These are phyloP conservation scores for Nannobrachium achirus DNA, from an alignment of 2,113 vertebrate species.

Conservation along the genomic window DNA sequence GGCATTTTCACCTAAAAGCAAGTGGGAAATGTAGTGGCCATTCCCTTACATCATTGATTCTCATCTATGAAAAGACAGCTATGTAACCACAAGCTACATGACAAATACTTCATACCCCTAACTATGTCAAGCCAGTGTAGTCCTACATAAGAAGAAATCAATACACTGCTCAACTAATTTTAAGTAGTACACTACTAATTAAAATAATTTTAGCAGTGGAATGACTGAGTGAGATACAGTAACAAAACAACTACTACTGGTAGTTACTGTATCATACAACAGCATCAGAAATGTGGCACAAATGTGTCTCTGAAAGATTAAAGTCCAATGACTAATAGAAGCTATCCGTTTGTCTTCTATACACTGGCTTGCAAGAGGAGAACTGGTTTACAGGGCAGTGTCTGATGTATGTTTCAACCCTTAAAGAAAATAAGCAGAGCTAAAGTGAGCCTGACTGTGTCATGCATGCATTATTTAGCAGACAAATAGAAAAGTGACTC, in stretches of 20 bases:
- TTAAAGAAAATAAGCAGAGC: constrained; percentile 22
- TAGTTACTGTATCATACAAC: no score
- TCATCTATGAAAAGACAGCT: neutral
- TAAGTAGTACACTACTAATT: no score
- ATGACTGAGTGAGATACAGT: no score
- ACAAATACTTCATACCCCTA: neutral
- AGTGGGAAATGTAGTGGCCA: no score
- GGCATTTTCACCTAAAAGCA: no score
- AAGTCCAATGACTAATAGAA: no score
- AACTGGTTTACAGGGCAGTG: neutral
- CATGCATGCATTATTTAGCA: constrained; percentile 50
- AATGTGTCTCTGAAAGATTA: no score
- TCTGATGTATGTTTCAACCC: neutral
- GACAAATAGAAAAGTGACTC: constrained; percentile 56
- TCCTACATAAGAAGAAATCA: neutral
- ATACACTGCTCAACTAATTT: neutral
- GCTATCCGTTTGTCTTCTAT: no score
- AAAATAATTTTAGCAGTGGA: no score
- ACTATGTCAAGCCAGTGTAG: constrained; percentile 3
- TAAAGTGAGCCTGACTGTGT: constrained; percentile 16
- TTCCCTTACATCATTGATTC: neutral
- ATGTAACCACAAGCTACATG: neutral
- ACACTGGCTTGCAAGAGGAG: neutral
- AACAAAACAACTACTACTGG: no score
- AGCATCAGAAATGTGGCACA: no score